phyloP scores from a whole-genome alignment of 37 sponge, comb jelly and placozoan species.

The Chondrilla cf. caribensis region DNA sequence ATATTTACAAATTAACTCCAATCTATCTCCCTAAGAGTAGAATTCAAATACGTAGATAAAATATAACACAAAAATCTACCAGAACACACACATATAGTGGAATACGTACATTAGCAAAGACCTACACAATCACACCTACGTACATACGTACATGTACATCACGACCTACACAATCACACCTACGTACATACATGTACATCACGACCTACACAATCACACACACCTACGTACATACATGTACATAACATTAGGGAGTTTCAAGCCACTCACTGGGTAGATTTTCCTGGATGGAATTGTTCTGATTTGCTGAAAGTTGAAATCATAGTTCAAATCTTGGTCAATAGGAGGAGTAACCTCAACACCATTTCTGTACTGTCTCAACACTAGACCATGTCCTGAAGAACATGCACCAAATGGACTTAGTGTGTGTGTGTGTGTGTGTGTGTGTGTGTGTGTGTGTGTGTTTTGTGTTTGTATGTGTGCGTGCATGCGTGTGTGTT shows the following conservation, averaged over 20 bases:
- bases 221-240: too few species aligned
- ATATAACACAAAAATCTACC: too few species aligned
- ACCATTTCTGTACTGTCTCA: conserved; percentile 14
- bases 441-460: conserved; percentile 19
- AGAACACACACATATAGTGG: too few species aligned
- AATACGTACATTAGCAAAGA: neutral
- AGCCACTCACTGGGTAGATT: conserved; percentile 45
- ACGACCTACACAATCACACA: too few species aligned
- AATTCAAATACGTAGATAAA: too few species aligned
- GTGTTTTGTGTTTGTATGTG: neutral
- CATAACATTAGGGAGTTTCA: too few species aligned
- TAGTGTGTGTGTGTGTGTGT: conserved; percentile 14
- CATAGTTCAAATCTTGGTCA: conserved; percentile 58
- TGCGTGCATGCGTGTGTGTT: too few species aligned
- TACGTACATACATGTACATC: neutral
- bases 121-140: neutral
- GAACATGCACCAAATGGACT: too few species aligned
- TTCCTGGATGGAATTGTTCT: neutral
- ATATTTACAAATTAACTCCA: too few species aligned
- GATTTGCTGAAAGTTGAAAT: conserved; percentile 64
- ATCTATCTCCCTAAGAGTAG: too few species aligned
- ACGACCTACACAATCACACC: neutral
- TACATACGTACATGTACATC: neutral
- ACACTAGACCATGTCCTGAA: conserved; percentile 27
- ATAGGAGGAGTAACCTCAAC: conserved; percentile 42